phyloP scores from a whole-genome alignment of 1,140 invertebrate species.

The Glossosoma conforme region DNA sequence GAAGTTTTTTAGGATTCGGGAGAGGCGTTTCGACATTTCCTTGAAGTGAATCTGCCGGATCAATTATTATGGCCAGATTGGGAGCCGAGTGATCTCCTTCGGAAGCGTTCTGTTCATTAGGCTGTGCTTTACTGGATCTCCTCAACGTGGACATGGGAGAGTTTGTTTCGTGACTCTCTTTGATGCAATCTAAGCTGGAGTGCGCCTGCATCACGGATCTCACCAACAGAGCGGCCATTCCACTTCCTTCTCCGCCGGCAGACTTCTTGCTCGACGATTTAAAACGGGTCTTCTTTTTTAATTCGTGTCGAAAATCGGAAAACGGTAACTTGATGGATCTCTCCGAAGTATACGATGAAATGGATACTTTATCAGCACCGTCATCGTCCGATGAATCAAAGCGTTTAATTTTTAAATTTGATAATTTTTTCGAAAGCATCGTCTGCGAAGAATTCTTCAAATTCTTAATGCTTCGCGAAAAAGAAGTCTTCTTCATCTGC shows the following conservation, averaged over 20 bases:
- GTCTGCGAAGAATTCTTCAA: conserved; percentile 52
- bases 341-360: conserved; percentile 42
- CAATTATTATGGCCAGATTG: conserved; percentile 17
- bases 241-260: conserved; percentile 52
- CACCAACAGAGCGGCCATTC: conserved; percentile 60
- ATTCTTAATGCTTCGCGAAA: conserved; percentile 51
- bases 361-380: conserved; percentile 40
- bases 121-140: conserved; percentile 43
- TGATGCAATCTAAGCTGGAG: conserved; percentile 55
- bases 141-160: conserved; percentile 43
- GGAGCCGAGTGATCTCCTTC: conserved; percentile 4
- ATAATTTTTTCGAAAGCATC: conserved; percentile 49
- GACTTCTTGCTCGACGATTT: conserved; percentile 47
- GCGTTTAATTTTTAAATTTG: conserved; percentile 28
- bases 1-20: conserved; percentile 11
- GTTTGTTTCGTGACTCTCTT: conserved; percentile 51
- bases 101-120: conserved; percentile 19
- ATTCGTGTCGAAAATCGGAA: conserved; percentile 43
- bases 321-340: conserved; percentile 37
- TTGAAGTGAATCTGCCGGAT: not conserved
- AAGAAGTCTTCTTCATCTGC: conserved; percentile 42
- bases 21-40: conserved; percentile 6
- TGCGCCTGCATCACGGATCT: conserved; percentile 57
- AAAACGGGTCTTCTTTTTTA: conserved; percentile 44
- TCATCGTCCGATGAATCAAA: conserved; percentile 33